Base-by-base conservation (phyloP, 2,888 invertebrate species). In the Spisula solida region DNA sequence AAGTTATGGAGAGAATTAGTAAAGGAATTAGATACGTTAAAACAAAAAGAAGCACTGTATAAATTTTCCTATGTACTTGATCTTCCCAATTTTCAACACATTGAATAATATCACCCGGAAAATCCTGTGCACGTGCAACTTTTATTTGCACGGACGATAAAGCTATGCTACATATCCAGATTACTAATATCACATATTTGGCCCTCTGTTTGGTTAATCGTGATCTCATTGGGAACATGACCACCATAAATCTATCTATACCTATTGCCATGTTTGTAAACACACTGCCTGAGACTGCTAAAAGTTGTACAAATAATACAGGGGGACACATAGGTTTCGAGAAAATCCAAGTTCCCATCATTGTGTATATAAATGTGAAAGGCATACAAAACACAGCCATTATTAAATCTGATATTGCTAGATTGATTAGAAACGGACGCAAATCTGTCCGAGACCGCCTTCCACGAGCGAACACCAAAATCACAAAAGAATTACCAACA, bases 371-470 rank as follows among this genome's bases (percentile, higher is more conserved):
- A 93, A 97, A 98, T 1, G 98, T 98, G 95, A 99, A 99, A 2
- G 99, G 99, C 92, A 99, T 98, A 97, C 99, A 99, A 95, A 99
- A 98, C 41, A 98, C 95, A 0, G 98, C 98, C 98, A 99, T 98
- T 87, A 99, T 97, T 90, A 99, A 98, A 96, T 99, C 99, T 70
- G 99, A 98, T 66, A 98, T 97, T 0, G 99, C 98, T 92, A 99
- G 97, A 94, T 97, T 97, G 95, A 98, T 98, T 95, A 99, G 98
- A 96, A 99, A 99, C 6, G 94, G 93, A 84, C 96, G 91, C 10
- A 96, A 93, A 86, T 96, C 96, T 0, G 96, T 96, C 34, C 96
- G 91, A 1, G 96, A 96, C 86, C 96, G 92, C 34, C 94, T 89
- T 0, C 97, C 97, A 18, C 96, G 93, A 0, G 96, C 93, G 82